A percentile compares a stretch with the other conserved stretches of the same genome.
Conservation (phyloP, 2,113 vertebrate species). For the Haplochromis burtoni region DNA sequence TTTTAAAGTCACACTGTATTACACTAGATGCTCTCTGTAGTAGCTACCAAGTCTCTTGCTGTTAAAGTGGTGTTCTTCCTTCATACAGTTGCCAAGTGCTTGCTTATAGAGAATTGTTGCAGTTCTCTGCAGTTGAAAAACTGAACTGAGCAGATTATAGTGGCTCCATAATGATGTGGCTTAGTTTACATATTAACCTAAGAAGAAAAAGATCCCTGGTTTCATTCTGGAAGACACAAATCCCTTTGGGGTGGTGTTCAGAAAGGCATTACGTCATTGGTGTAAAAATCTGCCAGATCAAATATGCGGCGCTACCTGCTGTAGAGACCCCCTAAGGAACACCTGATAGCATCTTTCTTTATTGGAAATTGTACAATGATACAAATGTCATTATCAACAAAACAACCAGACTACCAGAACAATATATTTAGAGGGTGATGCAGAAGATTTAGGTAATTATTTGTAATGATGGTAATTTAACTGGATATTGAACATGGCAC, state of each 20-base stretch:
- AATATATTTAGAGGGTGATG: background rate
- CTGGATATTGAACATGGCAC: background rate
- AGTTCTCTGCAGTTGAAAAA: background rate
- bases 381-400: background rate
- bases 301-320: background rate
- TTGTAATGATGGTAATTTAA: background rate
- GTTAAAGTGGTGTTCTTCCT: background rate
- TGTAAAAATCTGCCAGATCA: background rate
- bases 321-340: background rate
- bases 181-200: background rate
- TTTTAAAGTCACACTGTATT: background rate
- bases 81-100: background rate
- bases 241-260: background rate
- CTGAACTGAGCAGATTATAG: background rate
- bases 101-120: background rate
- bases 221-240: background rate
- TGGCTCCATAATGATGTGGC: background rate
- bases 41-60: background rate
- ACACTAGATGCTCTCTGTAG: background rate
- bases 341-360: background rate
- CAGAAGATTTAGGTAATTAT: background rate
- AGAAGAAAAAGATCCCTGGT: background rate
- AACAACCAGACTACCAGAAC: background rate
- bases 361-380: background rate
- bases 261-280: background rate